These are phyloP conservation scores for Muraenolepis orangiensis DNA, from an alignment of 2,797 vertebrate species.

Conservation along the genomic window DNA sequence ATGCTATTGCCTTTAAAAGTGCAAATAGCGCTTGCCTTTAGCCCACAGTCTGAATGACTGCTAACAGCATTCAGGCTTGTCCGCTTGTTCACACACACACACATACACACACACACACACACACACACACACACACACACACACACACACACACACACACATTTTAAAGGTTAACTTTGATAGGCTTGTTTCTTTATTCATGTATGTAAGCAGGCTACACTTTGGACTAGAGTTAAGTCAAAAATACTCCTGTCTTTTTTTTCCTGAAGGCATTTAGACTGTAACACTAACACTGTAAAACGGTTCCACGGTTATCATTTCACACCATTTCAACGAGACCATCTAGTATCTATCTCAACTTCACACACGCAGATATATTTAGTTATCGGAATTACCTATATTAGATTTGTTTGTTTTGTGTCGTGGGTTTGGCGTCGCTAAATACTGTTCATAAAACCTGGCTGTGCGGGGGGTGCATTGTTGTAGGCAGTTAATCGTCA, in stretches of 20 bases:
- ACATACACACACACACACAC: too few relatives aligned
- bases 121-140: too few relatives aligned
- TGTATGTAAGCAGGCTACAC: not conserved
- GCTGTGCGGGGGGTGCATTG: too few relatives aligned
- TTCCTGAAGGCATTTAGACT: not conserved
- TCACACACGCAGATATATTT: not conserved
- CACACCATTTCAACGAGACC: not conserved
- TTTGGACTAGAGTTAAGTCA: not conserved
- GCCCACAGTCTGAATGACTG: slow-evolving; percentile 1
- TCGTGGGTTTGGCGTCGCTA: not conserved
- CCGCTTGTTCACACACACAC: not conserved
- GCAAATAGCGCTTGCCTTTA: slow-evolving; percentile 28
- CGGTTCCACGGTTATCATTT: not conserved
- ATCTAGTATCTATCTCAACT: not conserved
- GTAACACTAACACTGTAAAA: not conserved
- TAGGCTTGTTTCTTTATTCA: not conserved
- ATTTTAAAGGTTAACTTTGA: not conserved
- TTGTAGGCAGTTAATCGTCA: too few relatives aligned
- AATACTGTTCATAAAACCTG: not conserved
- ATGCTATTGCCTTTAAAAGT: slow-evolving; percentile 8
- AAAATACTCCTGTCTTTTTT: not conserved
- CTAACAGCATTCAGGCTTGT: not conserved
- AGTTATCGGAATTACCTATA: not conserved
- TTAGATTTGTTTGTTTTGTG: not conserved
- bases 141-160: too few relatives aligned